These are phyloP conservation scores for Craseonycteris thonglongyai DNA, from an alignment of 2,113 vertebrate species.

Conservation along the genomic window DNA sequence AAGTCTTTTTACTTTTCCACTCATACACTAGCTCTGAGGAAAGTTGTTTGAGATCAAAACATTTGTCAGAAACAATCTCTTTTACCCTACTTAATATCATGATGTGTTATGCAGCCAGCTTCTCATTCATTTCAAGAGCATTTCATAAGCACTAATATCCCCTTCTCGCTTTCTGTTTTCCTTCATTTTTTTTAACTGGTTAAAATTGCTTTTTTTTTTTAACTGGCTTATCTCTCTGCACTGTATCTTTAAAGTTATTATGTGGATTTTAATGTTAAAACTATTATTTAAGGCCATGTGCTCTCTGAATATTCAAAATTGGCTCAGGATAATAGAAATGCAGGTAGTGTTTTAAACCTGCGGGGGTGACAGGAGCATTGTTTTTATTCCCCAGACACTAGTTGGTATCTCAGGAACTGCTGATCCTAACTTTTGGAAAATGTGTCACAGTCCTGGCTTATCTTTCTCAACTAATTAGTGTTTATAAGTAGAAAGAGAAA, in stretches of 20 bases:
- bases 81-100: not conserved
- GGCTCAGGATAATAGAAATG: not conserved
- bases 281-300: not conserved
- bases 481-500: not conserved
- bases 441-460: not conserved
- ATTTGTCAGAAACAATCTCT: not conserved
- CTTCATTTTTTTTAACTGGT: not conserved
- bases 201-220: not conserved
- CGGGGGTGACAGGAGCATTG: not conserved
- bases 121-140: not conserved
- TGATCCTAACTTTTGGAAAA: not conserved
- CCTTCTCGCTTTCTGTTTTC: too few species aligned
- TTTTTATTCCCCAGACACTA: not conserved
- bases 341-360: not conserved
- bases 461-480: not conserved
- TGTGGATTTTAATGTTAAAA: not conserved
- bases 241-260: not conserved
- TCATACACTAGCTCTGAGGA: not conserved
- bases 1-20: not conserved
- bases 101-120: not conserved
- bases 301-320: not conserved
- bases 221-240: not conserved
- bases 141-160: not conserved
- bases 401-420: not conserved
- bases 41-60: slow-evolving; percentile 25